A percentile compares a stretch with the other conserved stretches of the same genome.
Evolutionary conservation across 1,140 invertebrate species (phyloP).

Genomic region (Hylyphantes graminicola): DNA sequence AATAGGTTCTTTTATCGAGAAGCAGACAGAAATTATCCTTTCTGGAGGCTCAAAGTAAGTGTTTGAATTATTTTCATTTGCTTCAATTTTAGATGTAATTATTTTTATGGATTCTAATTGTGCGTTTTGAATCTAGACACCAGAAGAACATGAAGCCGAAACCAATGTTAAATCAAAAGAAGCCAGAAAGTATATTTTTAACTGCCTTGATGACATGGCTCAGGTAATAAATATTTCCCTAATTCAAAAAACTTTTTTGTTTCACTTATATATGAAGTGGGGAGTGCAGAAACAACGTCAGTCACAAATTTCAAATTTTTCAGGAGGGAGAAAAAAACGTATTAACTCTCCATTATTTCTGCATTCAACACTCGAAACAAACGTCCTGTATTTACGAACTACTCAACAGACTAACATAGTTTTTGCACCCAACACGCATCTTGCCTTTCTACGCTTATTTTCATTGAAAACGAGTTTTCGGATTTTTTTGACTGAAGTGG

Average conservation of each 20-base stretch:
- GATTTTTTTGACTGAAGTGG: too few species aligned
- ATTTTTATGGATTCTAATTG: conserved; percentile 2
- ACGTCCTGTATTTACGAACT: too few species aligned
- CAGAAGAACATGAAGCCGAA: conserved; percentile 97
- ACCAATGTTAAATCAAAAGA: conserved; percentile 99
- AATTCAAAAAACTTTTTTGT: conserved; percentile 5
- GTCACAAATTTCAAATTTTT: too few species aligned
- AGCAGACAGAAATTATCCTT: conserved; percentile 95
- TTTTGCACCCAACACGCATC: too few species aligned
- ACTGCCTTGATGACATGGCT: conserved; percentile 98
- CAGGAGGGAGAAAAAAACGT: too few species aligned
- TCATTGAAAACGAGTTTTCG: too few species aligned
- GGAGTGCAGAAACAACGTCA: too few species aligned
- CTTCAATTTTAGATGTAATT: background rate
- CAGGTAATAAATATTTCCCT: conserved; percentile 69
- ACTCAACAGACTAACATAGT: too few species aligned
- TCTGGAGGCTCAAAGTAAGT: conserved; percentile 90
- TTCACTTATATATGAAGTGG: conserved; percentile 8
- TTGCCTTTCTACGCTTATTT: too few species aligned
- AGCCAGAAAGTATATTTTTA: conserved; percentile 99
- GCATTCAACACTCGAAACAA: too few species aligned
- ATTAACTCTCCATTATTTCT: too few species aligned
- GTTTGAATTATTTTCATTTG: background rate
- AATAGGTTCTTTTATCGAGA: conserved; percentile 98
- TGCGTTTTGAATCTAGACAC: conserved; percentile 74